These are phyloP conservation scores for Sarcophilus harrisii DNA, from an alignment of 2,797 vertebrate genomes.

Conservation along the genomic window DNA sequence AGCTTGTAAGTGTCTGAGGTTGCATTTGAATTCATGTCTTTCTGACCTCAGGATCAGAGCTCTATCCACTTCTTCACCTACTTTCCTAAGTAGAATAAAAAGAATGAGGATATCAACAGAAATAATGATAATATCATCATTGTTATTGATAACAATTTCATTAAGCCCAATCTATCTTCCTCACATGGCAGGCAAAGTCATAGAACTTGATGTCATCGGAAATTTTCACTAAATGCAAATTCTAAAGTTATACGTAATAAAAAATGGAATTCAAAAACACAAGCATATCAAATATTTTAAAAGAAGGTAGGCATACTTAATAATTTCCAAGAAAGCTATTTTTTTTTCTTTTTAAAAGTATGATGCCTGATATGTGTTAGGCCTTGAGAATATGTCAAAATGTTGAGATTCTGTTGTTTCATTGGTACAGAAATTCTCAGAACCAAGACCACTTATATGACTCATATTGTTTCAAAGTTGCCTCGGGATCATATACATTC, in stretches of 20 bases:
- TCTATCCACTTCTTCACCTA: not conserved
- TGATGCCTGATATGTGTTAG: not conserved
- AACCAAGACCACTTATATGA: not conserved
- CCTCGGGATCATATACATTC: not conserved
- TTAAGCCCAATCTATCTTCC: not conserved
- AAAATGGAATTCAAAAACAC: not conserved
- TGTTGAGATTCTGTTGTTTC: not conserved
- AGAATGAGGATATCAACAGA: not conserved
- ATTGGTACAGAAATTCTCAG: not conserved
- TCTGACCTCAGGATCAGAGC: not conserved
- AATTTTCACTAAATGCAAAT: too few species aligned
- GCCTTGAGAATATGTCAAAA: not conserved
- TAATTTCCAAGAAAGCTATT: not conserved
- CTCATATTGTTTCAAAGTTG: not conserved
- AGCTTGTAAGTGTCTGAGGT: not conserved
- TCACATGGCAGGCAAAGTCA: not conserved
- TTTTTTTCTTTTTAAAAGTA: not conserved
- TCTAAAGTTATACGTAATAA: not conserved
- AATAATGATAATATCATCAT: not conserved
- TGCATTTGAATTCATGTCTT: not conserved
- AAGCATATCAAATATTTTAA: not conserved
- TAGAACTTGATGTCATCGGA: not conserved
- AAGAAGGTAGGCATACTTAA: not conserved
- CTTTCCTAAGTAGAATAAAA: not conserved
- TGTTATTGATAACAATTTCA: not conserved